Conservation (phyloP, 2,113 vertebrate species). For the Protobothrops flavoviridis region DNA sequence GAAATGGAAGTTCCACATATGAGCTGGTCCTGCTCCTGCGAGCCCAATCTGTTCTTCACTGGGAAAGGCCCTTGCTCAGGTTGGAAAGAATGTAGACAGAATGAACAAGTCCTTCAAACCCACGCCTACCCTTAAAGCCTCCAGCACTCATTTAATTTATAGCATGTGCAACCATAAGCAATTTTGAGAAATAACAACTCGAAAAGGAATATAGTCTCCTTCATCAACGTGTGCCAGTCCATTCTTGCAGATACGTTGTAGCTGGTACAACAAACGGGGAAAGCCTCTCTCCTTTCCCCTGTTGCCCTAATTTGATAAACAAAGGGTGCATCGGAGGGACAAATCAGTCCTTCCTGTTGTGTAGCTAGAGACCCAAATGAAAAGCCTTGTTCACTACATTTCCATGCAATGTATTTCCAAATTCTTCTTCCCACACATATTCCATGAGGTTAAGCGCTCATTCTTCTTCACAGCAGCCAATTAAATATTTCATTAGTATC, state of each 20-base stretch:
- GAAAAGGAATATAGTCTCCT: no score
- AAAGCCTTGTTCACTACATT: neutral
- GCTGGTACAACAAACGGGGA: neutral
- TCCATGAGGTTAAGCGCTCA: neutral
- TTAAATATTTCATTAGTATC: neutral
- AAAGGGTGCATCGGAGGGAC: neutral
- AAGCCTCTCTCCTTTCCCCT: neutral
- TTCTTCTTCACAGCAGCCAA: neutral
- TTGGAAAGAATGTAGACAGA: neutral
- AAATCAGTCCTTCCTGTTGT: neutral
- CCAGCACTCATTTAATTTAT: neutral
- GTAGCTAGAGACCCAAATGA: neutral
- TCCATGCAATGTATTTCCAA: neutral
- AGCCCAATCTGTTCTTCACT: neutral
- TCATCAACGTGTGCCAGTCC: neutral
- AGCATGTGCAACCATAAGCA: neutral
- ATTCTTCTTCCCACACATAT: neutral
- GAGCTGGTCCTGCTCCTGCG: neutral
- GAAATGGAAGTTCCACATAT: neutral
- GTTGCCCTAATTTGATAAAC: neutral
- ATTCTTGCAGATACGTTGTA: neutral
- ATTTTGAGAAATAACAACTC: neutral
- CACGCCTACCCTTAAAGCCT: neutral
- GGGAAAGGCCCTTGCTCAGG: neutral
- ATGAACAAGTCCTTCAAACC: neutral